Evolutionary conservation across 2,888 invertebrate species (phyloP).

Genomic region (Candidula unifasciata): DNA sequence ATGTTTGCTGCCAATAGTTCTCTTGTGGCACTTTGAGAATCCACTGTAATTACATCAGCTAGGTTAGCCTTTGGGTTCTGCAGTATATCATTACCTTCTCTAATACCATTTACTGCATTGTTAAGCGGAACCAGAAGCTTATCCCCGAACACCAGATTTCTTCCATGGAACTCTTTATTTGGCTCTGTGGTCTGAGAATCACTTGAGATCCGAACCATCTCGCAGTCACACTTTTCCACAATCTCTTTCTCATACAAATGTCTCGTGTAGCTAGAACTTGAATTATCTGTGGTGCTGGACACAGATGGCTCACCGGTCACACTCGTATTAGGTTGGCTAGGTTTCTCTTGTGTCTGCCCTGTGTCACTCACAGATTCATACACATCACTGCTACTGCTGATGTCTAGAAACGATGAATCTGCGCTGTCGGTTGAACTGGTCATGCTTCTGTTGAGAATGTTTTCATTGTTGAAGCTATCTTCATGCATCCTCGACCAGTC

Average conservation of each 20-base stretch:
- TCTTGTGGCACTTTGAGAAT: neutral
- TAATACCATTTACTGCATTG: neutral
- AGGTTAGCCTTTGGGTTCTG: neutral
- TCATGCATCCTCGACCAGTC: neutral
- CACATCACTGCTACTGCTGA: neutral
- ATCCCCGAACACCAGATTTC: neutral
- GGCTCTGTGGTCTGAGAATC: neutral
- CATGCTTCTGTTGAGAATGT: neutral
- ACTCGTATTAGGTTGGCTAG: neutral
- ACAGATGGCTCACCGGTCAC: neutral
- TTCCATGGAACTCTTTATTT: neutral
- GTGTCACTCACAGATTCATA: neutral
- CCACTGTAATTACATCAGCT: neutral
- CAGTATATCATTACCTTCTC: neutral
- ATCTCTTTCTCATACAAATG: constrained; percentile 18
- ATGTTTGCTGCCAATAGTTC: neutral
- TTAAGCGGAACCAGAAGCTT: neutral
- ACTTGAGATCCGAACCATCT: neutral
- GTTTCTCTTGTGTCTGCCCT: neutral
- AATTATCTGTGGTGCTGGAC: neutral
- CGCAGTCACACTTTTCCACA: constrained; percentile 40
- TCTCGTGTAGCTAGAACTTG: neutral
- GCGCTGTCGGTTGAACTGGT: constrained; percentile 23
- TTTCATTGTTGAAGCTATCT: constrained; percentile 15
- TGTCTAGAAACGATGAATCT: neutral